Evolutionary conservation across 2,888 invertebrate species (phyloP).

Genomic region (Alviniconcha strummeri): DNA sequence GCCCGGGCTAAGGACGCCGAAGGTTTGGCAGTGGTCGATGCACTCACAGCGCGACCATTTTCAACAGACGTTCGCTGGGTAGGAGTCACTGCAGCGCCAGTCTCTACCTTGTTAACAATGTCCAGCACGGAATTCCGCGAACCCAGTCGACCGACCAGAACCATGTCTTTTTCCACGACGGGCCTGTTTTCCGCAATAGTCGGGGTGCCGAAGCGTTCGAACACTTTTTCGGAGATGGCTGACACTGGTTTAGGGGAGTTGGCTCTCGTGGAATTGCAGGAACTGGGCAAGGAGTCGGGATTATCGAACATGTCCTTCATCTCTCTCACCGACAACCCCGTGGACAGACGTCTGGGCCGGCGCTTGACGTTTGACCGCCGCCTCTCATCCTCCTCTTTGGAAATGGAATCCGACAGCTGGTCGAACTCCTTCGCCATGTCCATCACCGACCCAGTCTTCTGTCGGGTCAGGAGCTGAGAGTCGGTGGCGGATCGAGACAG

Average conservation of each 20-base stretch:
- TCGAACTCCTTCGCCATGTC: constrained; percentile 23
- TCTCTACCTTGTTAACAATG: constrained; percentile 25
- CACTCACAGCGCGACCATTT: not conserved
- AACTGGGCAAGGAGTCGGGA: constrained; percentile 12
- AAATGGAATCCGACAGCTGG: not conserved
- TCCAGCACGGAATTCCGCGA: constrained; percentile 10
- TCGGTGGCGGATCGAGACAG: not conserved
- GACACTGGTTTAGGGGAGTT: not conserved
- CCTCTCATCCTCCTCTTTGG: constrained; percentile 12
- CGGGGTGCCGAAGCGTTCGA: constrained; percentile 8
- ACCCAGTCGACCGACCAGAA: not conserved
- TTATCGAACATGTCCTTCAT: constrained; percentile 22
- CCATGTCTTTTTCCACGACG: constrained; percentile 8
- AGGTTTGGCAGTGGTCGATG: not conserved
- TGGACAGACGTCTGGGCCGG: not conserved
- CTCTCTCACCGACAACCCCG: constrained; percentile 19
- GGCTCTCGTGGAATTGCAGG: constrained; percentile 1
- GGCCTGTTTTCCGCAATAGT: constrained; percentile 11
- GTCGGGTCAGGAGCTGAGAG: not conserved
- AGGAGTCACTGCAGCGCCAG: not conserved
- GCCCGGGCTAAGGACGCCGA: not conserved
- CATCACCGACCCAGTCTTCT: constrained; percentile 14
- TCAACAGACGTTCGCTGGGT: not conserved
- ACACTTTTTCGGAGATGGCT: not conserved
- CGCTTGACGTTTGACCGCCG: not conserved